phyloP scores from a whole-genome alignment of 2,113 vertebrate genomes.

The Nicator chloris region DNA sequence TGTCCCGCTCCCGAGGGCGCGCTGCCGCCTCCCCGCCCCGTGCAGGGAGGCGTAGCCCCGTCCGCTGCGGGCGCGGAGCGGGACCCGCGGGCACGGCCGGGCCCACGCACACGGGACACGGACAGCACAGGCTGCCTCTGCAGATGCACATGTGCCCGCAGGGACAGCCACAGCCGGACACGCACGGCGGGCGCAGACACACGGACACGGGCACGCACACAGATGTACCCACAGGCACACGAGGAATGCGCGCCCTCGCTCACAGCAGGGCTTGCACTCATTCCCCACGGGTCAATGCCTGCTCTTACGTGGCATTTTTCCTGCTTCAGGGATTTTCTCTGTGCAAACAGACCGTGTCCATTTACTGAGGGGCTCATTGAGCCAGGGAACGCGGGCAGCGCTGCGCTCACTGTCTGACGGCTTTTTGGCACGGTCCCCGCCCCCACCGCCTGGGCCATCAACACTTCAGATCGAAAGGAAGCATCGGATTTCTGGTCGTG shows the following conservation, averaged over 20 bases:
- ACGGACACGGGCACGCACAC: neutral
- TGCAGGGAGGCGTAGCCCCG: neutral
- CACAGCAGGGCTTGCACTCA: neutral
- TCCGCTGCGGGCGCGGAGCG: neutral
- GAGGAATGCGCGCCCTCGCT: neutral
- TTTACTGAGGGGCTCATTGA: neutral
- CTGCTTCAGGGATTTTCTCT: neutral
- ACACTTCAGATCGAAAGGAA: neutral
- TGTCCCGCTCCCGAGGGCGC: neutral
- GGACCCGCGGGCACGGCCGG: neutral
- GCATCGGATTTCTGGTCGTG: neutral
- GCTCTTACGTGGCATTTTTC: neutral
- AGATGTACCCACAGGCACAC: fast-evolving
- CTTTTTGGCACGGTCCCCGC: neutral
- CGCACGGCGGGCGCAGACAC: neutral
- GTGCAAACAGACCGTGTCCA: neutral
- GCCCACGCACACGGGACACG: neutral
- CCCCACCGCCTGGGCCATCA: neutral
- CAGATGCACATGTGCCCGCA: fast-evolving
- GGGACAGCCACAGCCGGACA: neutral
- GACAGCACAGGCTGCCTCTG: neutral
- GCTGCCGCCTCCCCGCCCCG: constrained; percentile 11
- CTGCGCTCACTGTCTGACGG: neutral
- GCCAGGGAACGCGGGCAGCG: neutral
- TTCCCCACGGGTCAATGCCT: neutral